Evolutionary conservation across 2,888 invertebrate species (phyloP).

Genomic region (Phasia obesa): DNA sequence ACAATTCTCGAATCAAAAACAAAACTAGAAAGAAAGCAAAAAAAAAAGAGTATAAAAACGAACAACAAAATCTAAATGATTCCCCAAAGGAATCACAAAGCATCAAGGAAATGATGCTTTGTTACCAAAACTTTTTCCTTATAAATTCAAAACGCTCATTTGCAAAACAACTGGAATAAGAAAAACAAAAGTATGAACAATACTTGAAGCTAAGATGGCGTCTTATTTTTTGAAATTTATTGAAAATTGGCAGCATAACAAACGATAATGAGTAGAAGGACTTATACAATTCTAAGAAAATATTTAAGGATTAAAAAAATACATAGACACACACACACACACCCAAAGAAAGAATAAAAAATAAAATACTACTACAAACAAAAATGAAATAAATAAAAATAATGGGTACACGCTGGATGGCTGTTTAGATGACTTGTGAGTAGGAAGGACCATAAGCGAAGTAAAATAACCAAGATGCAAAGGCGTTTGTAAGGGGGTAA

Average conservation of each 20-base stretch:
- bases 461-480: constrained; percentile 8
- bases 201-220: constrained; percentile 60
- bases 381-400: constrained; percentile 79
- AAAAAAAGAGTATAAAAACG: constrained; percentile 22
- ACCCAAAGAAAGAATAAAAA: constrained; percentile 55
- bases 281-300: constrained; percentile 59
- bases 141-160: constrained; percentile 29
- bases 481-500: constrained; percentile 49
- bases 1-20: constrained; percentile 60
- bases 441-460: constrained; percentile 25
- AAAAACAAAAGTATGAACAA: constrained; percentile 19
- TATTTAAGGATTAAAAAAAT: constrained; percentile 62
- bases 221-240: constrained; percentile 71
- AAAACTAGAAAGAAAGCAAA: not conserved
- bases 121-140: constrained; percentile 57
- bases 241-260: constrained; percentile 72
- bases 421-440: constrained; percentile 12
- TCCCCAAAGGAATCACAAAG: constrained; percentile 70
- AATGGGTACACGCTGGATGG: constrained; percentile 71
- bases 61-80: constrained; percentile 51
- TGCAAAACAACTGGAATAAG: constrained; percentile 4
- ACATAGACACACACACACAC: constrained; percentile 2
- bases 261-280: constrained; percentile 66
- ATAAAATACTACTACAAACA: constrained; percentile 72
- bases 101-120: constrained; percentile 69